Evolutionary conservation across 2,113 vertebrate species (phyloP), one percentile per base, ranked within the genome.

Genomic region (Aspidoscelis tigris): DNA sequence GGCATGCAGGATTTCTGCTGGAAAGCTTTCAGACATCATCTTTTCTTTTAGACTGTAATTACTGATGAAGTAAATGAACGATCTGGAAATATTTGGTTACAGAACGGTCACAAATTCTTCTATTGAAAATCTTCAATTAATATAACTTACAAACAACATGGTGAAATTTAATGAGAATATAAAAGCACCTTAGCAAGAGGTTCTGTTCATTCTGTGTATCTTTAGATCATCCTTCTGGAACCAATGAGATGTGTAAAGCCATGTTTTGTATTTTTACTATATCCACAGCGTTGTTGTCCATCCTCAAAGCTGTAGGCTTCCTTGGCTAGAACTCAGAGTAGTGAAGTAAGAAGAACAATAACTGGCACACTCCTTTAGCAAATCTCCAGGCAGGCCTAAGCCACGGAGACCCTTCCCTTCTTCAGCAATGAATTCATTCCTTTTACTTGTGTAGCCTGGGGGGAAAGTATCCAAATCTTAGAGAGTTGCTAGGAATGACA

Each of bases 351-450:
- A 83, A 86, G 88, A 92, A 89, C 90, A 85, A 84, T 89, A 85
- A 89, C 64, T 88, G 87, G 91, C 26, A 83, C 85, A 89, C 75
- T 75, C 83, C 76, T 65, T 89, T 72, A 92, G 86, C 85, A 86
- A 90, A 89, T 91, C 86, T 89, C 76, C 88, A 91, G 76, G 80
- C 87, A 90, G 33, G 88, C 84, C 83, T 91, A 78, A 39, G 89
- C 91, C 87, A 89, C 85, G 53, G 88, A 91, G 87, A 84, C 77
- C 83, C 79, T 93, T 91, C 93, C 78, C 8, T 95, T 91, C 92
- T 92, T 92, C 89, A 90, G 90, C 87, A 91, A 26, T 89, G 88
- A 95, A 93, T 88, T 88, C 89, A 93, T 93, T 91, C 92, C 89
- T 90, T 93, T 84, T 82, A 80, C 58, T 92, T 92, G 88, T 90